Base-by-base conservation (phyloP, 2,113 vertebrate genomes). In the Pao palembangensis region DNA sequence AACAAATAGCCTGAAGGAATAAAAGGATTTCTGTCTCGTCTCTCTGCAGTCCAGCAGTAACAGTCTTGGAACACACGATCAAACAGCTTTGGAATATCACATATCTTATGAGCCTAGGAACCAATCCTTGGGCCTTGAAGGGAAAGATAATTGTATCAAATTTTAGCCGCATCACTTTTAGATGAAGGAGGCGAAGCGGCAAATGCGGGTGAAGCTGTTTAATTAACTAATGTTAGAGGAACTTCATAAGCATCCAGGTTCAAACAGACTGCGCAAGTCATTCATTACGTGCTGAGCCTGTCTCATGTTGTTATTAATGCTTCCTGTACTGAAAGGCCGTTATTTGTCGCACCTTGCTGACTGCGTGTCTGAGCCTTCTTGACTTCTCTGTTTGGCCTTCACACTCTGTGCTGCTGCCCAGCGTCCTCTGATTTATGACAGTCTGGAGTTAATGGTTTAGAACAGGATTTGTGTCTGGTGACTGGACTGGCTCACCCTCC, bases 391-490 rank as follows among this genome's bases (percentile, higher is more conserved):
- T 80, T 70, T 70, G 73, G 68, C 81, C 79, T 79, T 81, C 70
- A 73, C 59, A 14, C 62, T 66, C 48, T 3, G 18, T 76, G 73
- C 62, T 43, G 4, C 43, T 17, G 16, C 43, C 12, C 43, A 5
- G 28, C 8, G 28, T 31, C 28, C 28, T 71, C 64, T 77, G 85
- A 89, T 88, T 80, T 81, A 87, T 87, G 80, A 74, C 74, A 67
- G 71, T 82, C 67, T 79, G 75, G 76, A 72, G 76, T 78, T 87
- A 89, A 91, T 88, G 85, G 85, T 81, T 71, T 85, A 85, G 79
- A 86, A 87, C 85, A 79, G 82, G 86, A 84, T 82, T 79, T 82
- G 82, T 89, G 87, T 90, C 82, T 77, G 73, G 80, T 86, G 87
- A 85, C 80, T 83, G 77, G 78, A 74, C 73, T 50, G 42, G 78